Base-by-base conservation (phyloP, 2,888 invertebrate genomes). In the Harpalus rubripes region DNA sequence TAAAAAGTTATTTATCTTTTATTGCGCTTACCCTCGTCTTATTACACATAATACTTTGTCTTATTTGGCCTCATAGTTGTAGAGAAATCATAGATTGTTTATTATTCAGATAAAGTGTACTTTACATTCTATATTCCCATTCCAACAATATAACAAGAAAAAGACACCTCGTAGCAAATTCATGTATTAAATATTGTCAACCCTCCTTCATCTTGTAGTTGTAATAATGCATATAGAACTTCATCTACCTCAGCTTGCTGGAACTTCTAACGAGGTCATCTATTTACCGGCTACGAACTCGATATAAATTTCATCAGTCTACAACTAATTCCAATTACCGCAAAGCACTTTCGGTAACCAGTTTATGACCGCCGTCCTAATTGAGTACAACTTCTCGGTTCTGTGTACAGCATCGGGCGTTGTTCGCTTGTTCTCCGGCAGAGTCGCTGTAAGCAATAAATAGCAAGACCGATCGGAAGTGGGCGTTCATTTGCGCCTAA, bases 321-420 rank as follows among this genome's bases (percentile, higher is more conserved):
- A 32, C 68, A 68, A 68, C 39, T 68, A 68, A 68, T 68, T 68
- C 39, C 68, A 68, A 15, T 68, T 68, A 68, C 68, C 68, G 68
- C 68, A 39, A 39, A 68, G 32, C 68, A 68, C 68, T 68, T 68
- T 39, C 68, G n/a, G 68, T 68, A 68, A 68, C 68, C 68, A 68
- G 68, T 68, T 68, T 68, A 68, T 68, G 68, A 39, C 68, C 68
- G 32, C 10, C 12, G 1, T 39, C 39, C n/a, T 68, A 68, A 68
- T 68, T 68, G 68, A 68, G 39, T 68, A 68, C 63, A 63, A 12
- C 63, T 26, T 63, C 63, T 22, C 10, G 12, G 12, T 56, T 15
- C 26, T 32, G 32, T 32, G 26, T 26, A 68, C 68, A 15, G 5
- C 7, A 5, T n/a, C 68, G 32, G n/a, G 22, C 63, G 32, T 68